These are phyloP conservation scores for Melanerpes aurifrons DNA, from an alignment of 2,113 vertebrate genomes.

Conservation along the genomic window DNA sequence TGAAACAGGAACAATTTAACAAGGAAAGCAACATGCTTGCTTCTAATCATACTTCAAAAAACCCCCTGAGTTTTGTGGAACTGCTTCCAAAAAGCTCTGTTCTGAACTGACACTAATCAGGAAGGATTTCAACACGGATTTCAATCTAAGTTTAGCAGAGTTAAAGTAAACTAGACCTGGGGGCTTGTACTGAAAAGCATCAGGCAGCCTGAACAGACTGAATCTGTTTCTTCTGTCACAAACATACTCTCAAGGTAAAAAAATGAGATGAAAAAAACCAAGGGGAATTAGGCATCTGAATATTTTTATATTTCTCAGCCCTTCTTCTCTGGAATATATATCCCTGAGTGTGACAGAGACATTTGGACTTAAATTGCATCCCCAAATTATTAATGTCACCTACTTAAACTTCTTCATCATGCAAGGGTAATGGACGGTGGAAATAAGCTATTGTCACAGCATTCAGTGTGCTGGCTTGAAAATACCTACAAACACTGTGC, in stretches of 20 bases:
- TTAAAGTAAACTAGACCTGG: neutral
- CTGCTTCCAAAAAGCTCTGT: neutral
- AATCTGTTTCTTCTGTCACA: neutral
- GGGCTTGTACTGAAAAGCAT: neutral
- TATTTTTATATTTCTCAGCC: neutral
- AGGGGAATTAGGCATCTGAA: fast-evolving
- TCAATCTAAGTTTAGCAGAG: neutral
- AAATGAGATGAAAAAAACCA: neutral
- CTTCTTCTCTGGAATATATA: neutral
- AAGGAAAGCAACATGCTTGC: neutral
- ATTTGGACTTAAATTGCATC: neutral
- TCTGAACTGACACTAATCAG: neutral
- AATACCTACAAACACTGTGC: neutral
- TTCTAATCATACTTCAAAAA: neutral
- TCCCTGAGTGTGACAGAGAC: neutral
- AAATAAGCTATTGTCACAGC: neutral
- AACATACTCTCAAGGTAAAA: neutral
- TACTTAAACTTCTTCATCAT: neutral
- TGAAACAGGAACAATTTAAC: neutral
- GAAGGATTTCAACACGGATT: neutral
- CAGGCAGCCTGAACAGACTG: neutral
- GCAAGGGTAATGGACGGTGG: neutral
- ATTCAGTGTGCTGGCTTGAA: neutral
- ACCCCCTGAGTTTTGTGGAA: neutral
- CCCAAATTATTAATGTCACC: neutral